Evolutionary conservation across 2,113 vertebrate genomes (phyloP).

Genomic region (Mionectes macconnelli): DNA sequence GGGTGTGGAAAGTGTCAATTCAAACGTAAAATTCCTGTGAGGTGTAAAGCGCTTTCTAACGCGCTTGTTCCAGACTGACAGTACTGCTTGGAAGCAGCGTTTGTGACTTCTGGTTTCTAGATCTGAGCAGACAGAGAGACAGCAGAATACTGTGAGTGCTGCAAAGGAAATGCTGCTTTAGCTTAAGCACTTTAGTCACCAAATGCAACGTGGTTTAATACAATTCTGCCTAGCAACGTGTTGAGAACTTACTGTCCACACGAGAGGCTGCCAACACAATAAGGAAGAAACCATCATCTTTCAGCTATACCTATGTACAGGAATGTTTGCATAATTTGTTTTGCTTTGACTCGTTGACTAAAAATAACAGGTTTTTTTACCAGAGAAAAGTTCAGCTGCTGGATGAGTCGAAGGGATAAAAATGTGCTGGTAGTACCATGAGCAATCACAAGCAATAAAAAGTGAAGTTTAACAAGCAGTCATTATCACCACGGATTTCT

Average conservation of each 20-base stretch:
- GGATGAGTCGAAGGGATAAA: constrained; percentile 21
- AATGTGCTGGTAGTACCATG: background rate
- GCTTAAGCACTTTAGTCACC: background rate
- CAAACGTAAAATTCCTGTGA: background rate
- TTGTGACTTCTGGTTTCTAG: background rate
- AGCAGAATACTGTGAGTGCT: background rate
- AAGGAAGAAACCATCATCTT: background rate
- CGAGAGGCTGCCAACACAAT: background rate
- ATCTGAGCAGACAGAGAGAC: background rate
- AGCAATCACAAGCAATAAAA: background rate
- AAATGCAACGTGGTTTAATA: constrained; percentile 11
- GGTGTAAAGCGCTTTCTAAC: background rate
- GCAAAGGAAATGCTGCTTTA: background rate
- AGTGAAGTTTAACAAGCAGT: background rate
- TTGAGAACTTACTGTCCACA: constrained; percentile 30
- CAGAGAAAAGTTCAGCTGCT: background rate
- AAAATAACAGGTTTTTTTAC: constrained; percentile 5
- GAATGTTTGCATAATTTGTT: constrained; percentile 10
- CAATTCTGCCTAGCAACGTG: constrained; percentile 44
- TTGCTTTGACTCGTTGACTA: constrained; percentile 19
- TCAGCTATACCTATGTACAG: constrained; percentile 25
- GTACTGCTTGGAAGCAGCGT: background rate
- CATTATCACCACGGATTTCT: background rate
- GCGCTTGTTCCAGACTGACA: background rate
- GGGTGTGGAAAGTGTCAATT: background rate